A percentile compares a stretch with the other conserved stretches of the same genome.
Evolutionary conservation across 2,888 invertebrate species (phyloP).

Genomic region (Lepidocyrtinus sp.): DNA sequence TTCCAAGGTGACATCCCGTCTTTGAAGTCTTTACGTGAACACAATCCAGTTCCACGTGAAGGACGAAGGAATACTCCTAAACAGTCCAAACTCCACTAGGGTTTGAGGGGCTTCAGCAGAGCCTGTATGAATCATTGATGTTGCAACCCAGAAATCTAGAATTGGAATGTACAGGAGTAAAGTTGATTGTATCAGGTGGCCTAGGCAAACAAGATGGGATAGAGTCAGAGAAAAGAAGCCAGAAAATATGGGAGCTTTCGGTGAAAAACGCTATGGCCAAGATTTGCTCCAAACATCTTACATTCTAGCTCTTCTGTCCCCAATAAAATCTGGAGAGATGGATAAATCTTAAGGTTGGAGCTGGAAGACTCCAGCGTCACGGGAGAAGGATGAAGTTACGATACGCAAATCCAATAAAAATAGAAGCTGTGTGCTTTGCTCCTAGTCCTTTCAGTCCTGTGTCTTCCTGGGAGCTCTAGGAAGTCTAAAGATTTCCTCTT

Average conservation of each 20-base stretch:
- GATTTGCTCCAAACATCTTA: background rate
- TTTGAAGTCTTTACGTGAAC: constrained; percentile 1
- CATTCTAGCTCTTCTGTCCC: background rate
- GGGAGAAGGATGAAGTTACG: background rate
- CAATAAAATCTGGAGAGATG: background rate
- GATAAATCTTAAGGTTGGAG: background rate
- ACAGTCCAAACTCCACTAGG: no score
- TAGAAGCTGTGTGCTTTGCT: background rate
- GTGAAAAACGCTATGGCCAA: background rate
- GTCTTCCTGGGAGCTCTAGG: background rate
- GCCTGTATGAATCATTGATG: constrained; percentile 36
- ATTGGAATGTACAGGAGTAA: constrained; percentile 4
- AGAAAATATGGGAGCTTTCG: background rate
- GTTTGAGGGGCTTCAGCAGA: background rate
- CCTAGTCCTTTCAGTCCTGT: background rate
- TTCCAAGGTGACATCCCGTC: no score
- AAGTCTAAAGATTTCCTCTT: background rate
- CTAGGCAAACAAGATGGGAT: background rate
- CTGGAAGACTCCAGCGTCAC: background rate
- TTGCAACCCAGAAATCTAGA: constrained; percentile 27
- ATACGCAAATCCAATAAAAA: constrained; percentile 11
- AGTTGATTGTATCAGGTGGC: constrained; percentile 7
- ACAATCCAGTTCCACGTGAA: background rate
- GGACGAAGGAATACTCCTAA: background rate
- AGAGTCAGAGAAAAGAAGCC: background rate